Evolutionary conservation across 2,113 vertebrate species (phyloP), one percentile per base, ranked within the genome.

Genomic region (Anhinga rufa): DNA sequence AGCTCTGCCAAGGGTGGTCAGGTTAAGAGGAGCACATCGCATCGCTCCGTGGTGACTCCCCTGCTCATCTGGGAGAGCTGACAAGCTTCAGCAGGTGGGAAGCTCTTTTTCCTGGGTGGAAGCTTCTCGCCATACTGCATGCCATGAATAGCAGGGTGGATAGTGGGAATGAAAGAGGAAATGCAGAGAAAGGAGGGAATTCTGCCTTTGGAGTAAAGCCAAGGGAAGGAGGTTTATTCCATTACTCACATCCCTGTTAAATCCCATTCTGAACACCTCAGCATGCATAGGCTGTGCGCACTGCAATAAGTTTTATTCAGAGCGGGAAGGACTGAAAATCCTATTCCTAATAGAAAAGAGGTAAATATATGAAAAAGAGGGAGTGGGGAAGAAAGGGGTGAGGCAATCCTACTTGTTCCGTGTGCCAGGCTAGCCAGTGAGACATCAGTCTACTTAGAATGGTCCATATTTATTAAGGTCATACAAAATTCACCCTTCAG

Each of bases 21-120:
- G 75, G 58, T 61, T 74, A 72, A 71, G 62, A n/a, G 71, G 54
- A 62, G 29, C 60, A 62, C 32, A 57, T 61, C 5, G 3, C 25
- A 28, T 14, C 60, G 1, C 19, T n/a, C 64, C 0, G 0, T 3
- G 0, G 22, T 46, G 74, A 51, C 31, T 51, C 14, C 44, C 32
- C 58, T 20, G 36, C 61, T 77, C 44, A 12, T 18, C 75, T 22
- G n/a, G 72, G 80, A 74, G 58, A 52, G 38, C 46, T 80, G 64
- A 64, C 13, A 9, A 54, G 51, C 71, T 58, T 49, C 64, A 42
- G 75, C 69, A 86, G 64, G 76, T 68, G 74, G 52, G 79, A 55
- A 92, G 38, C 20, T 32, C n/a, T 58, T 83, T 46, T 36, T 86
- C 38, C 77, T 71, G 38, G 12, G 34, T 80, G 66, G 75, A 69